Evolutionary conservation across 2,888 invertebrate genomes (phyloP), one percentile per base, ranked within the genome.

Genomic region (Ornithoptera alexandrae): DNA sequence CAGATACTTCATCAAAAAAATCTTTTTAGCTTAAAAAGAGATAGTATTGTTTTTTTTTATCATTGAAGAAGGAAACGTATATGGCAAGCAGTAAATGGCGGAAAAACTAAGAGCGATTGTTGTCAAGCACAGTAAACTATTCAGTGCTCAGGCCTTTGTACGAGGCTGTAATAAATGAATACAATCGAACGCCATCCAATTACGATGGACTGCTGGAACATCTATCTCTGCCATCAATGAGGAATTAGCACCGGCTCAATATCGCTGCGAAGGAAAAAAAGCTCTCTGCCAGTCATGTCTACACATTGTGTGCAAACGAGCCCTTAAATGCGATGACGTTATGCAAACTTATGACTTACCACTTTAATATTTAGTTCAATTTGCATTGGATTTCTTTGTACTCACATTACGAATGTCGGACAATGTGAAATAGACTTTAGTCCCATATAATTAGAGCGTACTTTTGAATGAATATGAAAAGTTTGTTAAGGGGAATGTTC

Each of bases 301-400:
- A 79, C 81, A 84, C 86, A 88, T 88, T 89, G 88, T 89, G 85
- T 89, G 89, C 84, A 79, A 83, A 82, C 81, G 81, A 81, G 81
- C 83, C 82, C 82, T 86, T 84, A 82, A 82, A 68, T 70, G 53
- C 46, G 20, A 4, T 12, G 10, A 4, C 4, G 56, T 39, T 57
- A 72, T 57, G 0, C 71, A 3, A 83, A 84, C 82, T 70, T 42
- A 65, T 66, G 77, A 82, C 75, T 58, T 81, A 78, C 7, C 2
- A 0, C 42, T 6, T 22, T 0, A 0, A 0, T 0, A 64, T 71
- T 77, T 68, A 71, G 72, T 72, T 50, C 30, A 73, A 70, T 74
- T 74, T 74, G 17, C 69, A 61, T 70, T 56, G 42, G 72, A 70
- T 62, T 61, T 30, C 30, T 20, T 61, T 39, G 42, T 12, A 59